Conservation (phyloP, 64 coral and sea anemone species). For the Pocillopora verrucosa region DNA sequence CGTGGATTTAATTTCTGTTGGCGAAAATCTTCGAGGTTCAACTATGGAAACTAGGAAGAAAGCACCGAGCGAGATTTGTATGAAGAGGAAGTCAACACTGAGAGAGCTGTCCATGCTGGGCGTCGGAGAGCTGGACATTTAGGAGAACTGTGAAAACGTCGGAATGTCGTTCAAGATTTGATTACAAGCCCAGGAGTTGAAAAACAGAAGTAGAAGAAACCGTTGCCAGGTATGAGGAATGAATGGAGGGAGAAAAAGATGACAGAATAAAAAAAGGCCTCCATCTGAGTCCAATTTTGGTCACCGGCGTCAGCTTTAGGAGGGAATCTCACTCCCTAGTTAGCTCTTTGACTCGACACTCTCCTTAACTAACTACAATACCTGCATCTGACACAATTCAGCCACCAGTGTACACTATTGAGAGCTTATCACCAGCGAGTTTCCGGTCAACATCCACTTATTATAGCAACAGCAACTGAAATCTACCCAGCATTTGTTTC, state of each 20-base stretch:
- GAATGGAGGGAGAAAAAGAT: slow-evolving; percentile 8
- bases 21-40: no score
- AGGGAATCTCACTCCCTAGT: no score
- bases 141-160: slow-evolving; percentile 15
- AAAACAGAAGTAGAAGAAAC: slow-evolving; percentile 17
- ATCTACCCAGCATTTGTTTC: no score
- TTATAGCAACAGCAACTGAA: no score
- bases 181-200: slow-evolving; percentile 22
- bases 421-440: no score
- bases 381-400: no score
- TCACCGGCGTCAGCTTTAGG: slow-evolving; percentile 2
- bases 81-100: neutral
- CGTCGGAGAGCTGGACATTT: slow-evolving; percentile 15
- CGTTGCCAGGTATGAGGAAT: slow-evolving; percentile 37
- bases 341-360: no score
- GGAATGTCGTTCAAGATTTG: slow-evolving; percentile 44
- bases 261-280: neutral
- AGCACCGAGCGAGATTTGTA: slow-evolving; percentile 9
- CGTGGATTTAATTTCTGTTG: neutral
- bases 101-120: slow-evolving; percentile 30
- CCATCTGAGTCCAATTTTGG: slow-evolving; percentile 35
- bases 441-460: no score
- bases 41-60: neutral
- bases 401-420: no score
- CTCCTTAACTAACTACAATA: no score